Conservation (phyloP, 2,797 vertebrate genomes). For the Bradypodion ventrale region DNA sequence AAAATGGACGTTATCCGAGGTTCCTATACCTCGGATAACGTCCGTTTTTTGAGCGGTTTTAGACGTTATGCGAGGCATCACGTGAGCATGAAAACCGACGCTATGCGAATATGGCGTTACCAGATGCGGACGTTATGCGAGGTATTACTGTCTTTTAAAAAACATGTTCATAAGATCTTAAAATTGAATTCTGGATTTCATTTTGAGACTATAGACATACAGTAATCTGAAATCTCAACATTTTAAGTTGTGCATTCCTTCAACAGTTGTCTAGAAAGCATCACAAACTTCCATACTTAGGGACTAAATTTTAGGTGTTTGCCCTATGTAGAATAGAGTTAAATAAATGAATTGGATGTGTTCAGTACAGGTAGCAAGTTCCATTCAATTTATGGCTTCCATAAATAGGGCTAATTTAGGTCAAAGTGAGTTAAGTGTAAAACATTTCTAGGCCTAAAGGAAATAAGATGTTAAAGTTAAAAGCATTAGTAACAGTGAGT, state of each 20-base stretch:
- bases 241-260: not conserved
- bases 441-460: too few species aligned
- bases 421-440: not conserved
- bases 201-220: not conserved
- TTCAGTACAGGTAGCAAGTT: not conserved
- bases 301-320: not conserved
- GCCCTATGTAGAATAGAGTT: not conserved
- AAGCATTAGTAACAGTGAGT: not conserved
- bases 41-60: too few species aligned
- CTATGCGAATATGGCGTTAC: too few species aligned
- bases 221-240: not conserved
- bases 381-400: not conserved
- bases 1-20: too few species aligned
- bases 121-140: too few species aligned
- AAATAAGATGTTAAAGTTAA: not conserved
- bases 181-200: not conserved
- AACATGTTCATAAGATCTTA: not conserved
- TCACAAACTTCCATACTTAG: not conserved
- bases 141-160: too few species aligned
- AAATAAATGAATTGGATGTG: not conserved
- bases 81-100: too few species aligned
- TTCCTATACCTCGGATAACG: too few species aligned
- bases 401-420: not conserved
- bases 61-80: too few species aligned
- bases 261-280: not conserved